Evolutionary conservation across 2,888 invertebrate species (phyloP).

Genomic region (Sipha maydis): DNA sequence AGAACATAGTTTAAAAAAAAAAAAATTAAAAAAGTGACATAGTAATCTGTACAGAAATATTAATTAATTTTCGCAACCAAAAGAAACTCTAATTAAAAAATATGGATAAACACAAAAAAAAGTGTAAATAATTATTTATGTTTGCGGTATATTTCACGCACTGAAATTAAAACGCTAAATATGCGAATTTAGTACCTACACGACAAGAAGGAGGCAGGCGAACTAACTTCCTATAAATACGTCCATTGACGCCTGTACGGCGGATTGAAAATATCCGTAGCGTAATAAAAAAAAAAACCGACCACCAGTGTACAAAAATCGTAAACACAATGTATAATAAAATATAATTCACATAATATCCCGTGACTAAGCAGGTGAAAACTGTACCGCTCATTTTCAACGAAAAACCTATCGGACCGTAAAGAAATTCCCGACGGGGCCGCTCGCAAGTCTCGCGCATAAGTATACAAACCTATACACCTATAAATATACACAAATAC

Average conservation of each 20-base stretch:
- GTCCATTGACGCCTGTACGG: constrained; percentile 38
- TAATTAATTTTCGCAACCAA: background rate
- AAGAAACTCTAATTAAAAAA: background rate
- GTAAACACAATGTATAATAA: constrained; percentile 29
- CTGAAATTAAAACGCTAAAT: background rate
- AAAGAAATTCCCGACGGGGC: constrained; percentile 12
- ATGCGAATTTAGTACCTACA: background rate
- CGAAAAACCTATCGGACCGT: constrained; percentile 44
- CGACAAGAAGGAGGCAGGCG: background rate
- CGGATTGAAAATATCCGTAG: constrained; percentile 32
- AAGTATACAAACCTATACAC: background rate
- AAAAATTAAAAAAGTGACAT: background rate
- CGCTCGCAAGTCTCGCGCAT: background rate
- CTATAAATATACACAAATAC: background rate
- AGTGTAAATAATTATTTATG: background rate
- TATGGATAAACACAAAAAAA: background rate
- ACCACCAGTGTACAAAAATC: constrained; percentile 4
- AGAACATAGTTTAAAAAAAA: background rate
- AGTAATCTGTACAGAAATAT: background rate
- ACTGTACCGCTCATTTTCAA: constrained; percentile 24
- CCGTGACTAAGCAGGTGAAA: constrained; percentile 57
- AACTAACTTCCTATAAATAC: constrained; percentile 8
- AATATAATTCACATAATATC: constrained; percentile 52
- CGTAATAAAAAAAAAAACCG: background rate
- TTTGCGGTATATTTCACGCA: background rate